Evolutionary conservation across 2,888 invertebrate genomes (phyloP), one percentile per base, ranked within the genome.

Genomic region (Meandrusa payeni): DNA sequence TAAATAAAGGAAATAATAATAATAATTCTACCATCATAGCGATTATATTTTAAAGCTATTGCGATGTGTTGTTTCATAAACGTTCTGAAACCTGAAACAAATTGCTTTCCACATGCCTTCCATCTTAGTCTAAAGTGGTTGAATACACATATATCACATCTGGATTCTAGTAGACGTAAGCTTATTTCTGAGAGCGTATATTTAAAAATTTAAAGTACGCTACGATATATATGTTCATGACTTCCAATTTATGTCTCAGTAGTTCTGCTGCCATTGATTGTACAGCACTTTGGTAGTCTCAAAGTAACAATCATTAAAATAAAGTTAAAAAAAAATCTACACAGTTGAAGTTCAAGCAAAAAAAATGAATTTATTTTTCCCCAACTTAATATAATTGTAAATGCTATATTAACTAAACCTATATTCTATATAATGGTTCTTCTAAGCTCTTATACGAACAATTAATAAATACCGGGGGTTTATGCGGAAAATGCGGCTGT

Each of bases 401-500:
- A 31, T n/a, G 12, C 13, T 13, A 28, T n/a, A 10, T 5, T 31
- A 10, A 10, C 19, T 17, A 31, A 31, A 31, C 10, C 7, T 9
- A 29, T 9, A 6, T 2, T 17, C 6, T 31, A 10, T 31, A 31
- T 31, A 17, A 17, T 31, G 31, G 17, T 31, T 31, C 17, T 17
- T 5, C 31, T 31, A 31, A 31, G 17, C 31, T 31, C 17, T 17
- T 31, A 31, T 31, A 31, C 31, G 31, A 31, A 17, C 19, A 31
- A 31, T 31, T 31, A 31, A 31, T 31, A 31, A 31, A 31, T 31
- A 17, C 31, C 31, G 17, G 19, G 19, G 19, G 31, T 17, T 31
- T 31, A 31, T 31, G 31, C 31, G 31, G 31, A 31, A 31, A 31
- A 31, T 31, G 31, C 31, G 31, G 31, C 31, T 31, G 31, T 31